Base-by-base conservation (phyloP, 1,140 invertebrate species). In the Drosophila leontia region DNA sequence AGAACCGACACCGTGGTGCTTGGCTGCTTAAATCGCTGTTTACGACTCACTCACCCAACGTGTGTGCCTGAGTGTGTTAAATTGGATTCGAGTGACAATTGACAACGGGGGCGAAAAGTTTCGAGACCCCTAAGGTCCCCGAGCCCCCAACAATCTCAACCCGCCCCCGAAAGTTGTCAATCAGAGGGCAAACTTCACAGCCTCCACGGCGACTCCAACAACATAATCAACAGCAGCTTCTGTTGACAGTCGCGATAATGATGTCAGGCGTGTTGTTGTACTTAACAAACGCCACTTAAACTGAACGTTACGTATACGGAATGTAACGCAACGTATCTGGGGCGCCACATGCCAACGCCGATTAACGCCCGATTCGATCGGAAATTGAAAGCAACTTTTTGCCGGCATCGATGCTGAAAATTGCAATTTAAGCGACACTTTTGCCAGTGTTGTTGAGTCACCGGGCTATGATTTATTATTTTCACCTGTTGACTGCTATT, bases 1-100 rank as follows among this genome's bases (percentile, higher is more conserved):
- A 56, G 35, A 39, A 13, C 19, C 19, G 11, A 47, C 58, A 55
- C 58, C 19, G 19, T 56, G 37, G 34, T 44, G 68, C 68, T 35
- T 53, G 42, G 80, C 75, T 78, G 64, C 56, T 78, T 78, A 78
- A 78, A 78, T 63, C 65, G 75, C 76, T 79, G 77, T 74, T 79
- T 79, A 79, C 68, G 76, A 72, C 59, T 72, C 17, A 32, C 60
- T 26, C 48, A 42, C 17, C 41, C 23, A 8, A 17, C 37, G 59
- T 19, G 68, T 39, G 17, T 19, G 39, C 26, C 48, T 44, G 42
- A 34, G 62, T 81, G 76, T 87, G 85, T 81, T 61, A 87, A 87
- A 87, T 90, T 87, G 84, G 84, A 84, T 87, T 87, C 83, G 82
- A 85, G 84, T 87, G 85, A 75, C 84, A 87, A 87, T 87, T 87